These are phyloP conservation scores for Melanotaenia nigrans DNA, from an alignment of 2,797 vertebrate genomes.

Conservation along the genomic window DNA sequence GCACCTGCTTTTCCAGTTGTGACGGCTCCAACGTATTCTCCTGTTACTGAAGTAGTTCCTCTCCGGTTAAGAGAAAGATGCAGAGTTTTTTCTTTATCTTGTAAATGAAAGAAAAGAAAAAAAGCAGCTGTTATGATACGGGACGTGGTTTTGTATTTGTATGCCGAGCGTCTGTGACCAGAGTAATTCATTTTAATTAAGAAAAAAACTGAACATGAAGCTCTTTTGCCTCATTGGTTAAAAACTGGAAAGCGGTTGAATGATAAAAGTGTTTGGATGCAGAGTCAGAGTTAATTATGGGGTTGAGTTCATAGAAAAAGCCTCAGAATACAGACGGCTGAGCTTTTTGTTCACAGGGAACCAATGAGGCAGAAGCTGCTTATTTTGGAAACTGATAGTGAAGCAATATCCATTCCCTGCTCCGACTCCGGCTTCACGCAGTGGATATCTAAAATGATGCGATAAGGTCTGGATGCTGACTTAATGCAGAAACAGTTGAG, in stretches of 20 bases:
- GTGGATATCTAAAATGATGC: background rate
- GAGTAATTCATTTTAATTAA: slow-evolving; percentile 60
- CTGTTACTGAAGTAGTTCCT: slow-evolving; percentile 5
- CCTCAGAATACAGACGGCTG: background rate
- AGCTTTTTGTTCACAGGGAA: too few relatives aligned
- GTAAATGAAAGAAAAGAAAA: slow-evolving; percentile 29
- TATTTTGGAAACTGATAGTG: background rate
- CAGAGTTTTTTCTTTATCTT: background rate
- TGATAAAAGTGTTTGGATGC: slow-evolving; percentile 25
- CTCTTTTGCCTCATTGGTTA: slow-evolving; percentile 52
- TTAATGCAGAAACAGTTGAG: background rate
- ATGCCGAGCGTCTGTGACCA: slow-evolving; percentile 40
- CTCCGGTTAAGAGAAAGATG: background rate
- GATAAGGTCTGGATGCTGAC: background rate
- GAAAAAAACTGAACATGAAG: slow-evolving; percentile 40
- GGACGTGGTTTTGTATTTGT: slow-evolving; percentile 32
- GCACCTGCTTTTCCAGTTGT: slow-evolving; percentile 14
- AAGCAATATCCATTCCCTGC: background rate
- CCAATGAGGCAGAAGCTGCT: background rate
- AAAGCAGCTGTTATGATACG: slow-evolving; percentile 21
- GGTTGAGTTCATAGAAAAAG: slow-evolving; percentile 2
- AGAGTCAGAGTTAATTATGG: slow-evolving; percentile 59
- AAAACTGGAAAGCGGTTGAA: slow-evolving; percentile 57
- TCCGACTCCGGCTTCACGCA: background rate
- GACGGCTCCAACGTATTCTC: slow-evolving; percentile 6